A percentile compares a stretch with the other conserved stretches of the same genome.
These are phyloP conservation scores for Pocillopora meandrina DNA, from an alignment of 92 coral and sea anemone genomes.

Conservation along the genomic window DNA sequence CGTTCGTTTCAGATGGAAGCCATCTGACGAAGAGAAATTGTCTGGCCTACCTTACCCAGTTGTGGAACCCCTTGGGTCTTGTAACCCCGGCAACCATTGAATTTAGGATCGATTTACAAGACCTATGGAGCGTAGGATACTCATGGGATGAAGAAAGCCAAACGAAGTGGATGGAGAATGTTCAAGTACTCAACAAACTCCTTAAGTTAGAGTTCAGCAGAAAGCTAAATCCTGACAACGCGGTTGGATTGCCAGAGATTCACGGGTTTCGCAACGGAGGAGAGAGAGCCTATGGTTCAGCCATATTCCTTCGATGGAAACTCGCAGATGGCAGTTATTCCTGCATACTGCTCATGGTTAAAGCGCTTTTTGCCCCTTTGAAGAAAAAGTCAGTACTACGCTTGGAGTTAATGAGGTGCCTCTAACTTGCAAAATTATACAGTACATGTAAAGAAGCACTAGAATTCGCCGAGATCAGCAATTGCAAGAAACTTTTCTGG, in stretches of 20 bases:
- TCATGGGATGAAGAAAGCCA: constrained; percentile 63
- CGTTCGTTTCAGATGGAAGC: too few species aligned
- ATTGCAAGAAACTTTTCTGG: constrained; percentile 61
- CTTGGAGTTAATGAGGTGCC: constrained; percentile 64
- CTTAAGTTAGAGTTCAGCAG: constrained; percentile 44
- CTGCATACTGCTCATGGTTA: constrained; percentile 61
- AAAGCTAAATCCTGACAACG: constrained; percentile 61
- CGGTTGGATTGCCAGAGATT: constrained; percentile 55
- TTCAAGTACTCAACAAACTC: constrained; percentile 47
- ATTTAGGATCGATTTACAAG: constrained; percentile 59
- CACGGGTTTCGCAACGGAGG: constrained; percentile 43
- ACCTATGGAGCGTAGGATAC: constrained; percentile 62
- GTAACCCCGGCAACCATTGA: constrained; percentile 52
- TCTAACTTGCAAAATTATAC: constrained; percentile 57
- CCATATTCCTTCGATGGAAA: constrained; percentile 63
- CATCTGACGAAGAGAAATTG: constrained; percentile 55
- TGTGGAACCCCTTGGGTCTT: constrained; percentile 68
- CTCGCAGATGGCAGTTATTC: constrained; percentile 48
- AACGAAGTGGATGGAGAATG: constrained; percentile 52
- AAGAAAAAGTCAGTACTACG: constrained; percentile 68
- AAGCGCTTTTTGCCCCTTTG: constrained; percentile 63
- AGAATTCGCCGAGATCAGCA: constrained; percentile 43
- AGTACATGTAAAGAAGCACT: constrained; percentile 51
- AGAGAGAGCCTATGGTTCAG: constrained; percentile 46
- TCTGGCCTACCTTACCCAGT: constrained; percentile 58